A percentile compares a stretch with the other conserved stretches of the same genome.
Evolutionary conservation across 2,113 vertebrate genomes (phyloP).

Genomic region (Siphamia tubifer): DNA sequence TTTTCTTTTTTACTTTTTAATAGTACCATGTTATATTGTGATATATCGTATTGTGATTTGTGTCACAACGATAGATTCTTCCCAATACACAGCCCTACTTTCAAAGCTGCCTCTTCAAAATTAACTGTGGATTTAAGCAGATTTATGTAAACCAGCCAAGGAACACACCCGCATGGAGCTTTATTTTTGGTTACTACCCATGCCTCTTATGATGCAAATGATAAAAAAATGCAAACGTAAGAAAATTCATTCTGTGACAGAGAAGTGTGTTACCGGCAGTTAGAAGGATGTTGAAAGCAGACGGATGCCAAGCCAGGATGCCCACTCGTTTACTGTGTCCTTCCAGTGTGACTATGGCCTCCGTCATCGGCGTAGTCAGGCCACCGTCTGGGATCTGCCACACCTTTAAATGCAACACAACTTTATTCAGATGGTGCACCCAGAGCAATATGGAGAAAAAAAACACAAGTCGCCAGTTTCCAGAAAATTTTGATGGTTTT

Average conservation of each 20-base stretch:
- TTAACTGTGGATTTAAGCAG: too few relatives aligned
- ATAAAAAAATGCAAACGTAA: background rate
- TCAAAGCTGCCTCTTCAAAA: too few relatives aligned
- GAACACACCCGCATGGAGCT: background rate
- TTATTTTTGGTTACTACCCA: background rate
- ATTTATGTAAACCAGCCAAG: too few relatives aligned
- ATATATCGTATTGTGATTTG: too few relatives aligned
- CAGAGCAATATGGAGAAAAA: background rate
- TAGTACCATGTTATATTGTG: too few relatives aligned
- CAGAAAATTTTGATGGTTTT: too few relatives aligned
- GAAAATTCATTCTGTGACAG: background rate
- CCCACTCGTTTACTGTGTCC: slow-evolving; percentile 93
- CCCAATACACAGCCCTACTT: too few relatives aligned
- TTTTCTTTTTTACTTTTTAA: too few relatives aligned
- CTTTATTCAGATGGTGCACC: background rate
- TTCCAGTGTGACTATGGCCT: slow-evolving; percentile 87
- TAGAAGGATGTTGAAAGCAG: slow-evolving; percentile 90
- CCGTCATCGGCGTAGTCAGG: slow-evolving; percentile 83
- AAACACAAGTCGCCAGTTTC: background rate
- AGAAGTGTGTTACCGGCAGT: slow-evolving; percentile 83
- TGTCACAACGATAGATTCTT: too few relatives aligned
- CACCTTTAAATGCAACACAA: slow-evolving; percentile 72
- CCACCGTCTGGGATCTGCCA: slow-evolving; percentile 94
- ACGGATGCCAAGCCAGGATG: slow-evolving; percentile 92
- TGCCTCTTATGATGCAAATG: background rate